phyloP scores from a whole-genome alignment of 2,888 invertebrate genomes.

The Ernsta delagoae region DNA sequence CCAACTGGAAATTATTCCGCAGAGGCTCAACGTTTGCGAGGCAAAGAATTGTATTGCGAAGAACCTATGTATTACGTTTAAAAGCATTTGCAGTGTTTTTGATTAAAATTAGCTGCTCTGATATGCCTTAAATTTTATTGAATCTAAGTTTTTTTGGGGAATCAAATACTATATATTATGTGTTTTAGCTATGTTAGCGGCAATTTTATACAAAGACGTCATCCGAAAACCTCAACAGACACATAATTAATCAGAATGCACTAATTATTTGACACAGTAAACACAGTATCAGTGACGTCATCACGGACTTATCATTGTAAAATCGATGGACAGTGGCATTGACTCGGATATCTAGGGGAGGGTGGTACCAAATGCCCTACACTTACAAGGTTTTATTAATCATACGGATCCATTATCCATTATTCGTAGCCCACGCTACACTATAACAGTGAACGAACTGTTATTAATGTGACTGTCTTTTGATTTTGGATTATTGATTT shows the following conservation, averaged over 20 bases:
- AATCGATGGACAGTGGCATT: constrained; percentile 4
- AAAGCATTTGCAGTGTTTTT: too few species aligned
- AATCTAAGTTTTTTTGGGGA: too few species aligned
- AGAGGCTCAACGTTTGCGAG: background rate
- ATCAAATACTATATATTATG: too few species aligned
- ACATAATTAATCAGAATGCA: too few species aligned
- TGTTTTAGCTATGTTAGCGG: too few species aligned
- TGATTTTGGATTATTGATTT: background rate
- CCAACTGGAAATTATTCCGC: background rate
- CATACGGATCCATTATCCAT: background rate
- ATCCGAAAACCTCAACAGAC: too few species aligned
- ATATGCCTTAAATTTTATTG: too few species aligned
- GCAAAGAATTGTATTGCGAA: background rate
- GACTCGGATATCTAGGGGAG: background rate
- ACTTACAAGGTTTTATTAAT: constrained; percentile 14
- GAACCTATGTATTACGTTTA: background rate
- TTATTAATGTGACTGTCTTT: background rate
- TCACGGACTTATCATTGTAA: background rate
- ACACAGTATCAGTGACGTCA: background rate
- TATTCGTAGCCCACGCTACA: background rate
- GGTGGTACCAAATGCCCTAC: background rate
- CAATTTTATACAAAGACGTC: too few species aligned
- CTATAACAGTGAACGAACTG: background rate
- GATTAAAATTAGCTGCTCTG: too few species aligned
- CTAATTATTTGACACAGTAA: background rate